A percentile compares a stretch with the other conserved stretches of the same genome.
Evolutionary conservation across 2,888 invertebrate species (phyloP).

Genomic region (Pomacea canaliculata): DNA sequence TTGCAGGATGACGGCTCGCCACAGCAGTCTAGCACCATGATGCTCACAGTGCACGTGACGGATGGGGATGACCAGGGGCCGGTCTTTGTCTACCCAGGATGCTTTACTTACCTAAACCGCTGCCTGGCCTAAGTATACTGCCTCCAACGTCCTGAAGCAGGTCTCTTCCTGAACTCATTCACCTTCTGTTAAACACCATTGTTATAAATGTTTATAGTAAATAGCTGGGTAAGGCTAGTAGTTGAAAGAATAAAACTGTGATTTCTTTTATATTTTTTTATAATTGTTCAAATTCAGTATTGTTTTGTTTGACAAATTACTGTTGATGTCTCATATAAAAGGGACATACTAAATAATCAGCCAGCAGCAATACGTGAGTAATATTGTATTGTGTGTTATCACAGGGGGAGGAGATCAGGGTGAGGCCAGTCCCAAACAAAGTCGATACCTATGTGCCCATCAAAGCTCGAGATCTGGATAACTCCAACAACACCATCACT

Average conservation of each 20-base stretch:
- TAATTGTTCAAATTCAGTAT: too few species aligned
- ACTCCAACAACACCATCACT: conserved; percentile 33
- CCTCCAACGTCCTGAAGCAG: conserved; percentile 29
- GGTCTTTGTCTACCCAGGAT: conserved; percentile 38
- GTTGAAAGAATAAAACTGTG: too few species aligned
- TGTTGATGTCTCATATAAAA: too few species aligned
- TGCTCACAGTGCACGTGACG: conserved; percentile 32
- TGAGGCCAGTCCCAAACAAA: conserved; percentile 33
- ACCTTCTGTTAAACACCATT: not conserved
- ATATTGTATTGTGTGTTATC: too few species aligned
- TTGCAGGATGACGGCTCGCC: conserved; percentile 24
- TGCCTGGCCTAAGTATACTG: conserved; percentile 41
- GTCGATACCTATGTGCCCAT: conserved; percentile 25
- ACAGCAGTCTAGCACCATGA: conserved; percentile 12
- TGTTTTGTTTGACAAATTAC: too few species aligned
- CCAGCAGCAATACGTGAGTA: too few species aligned
- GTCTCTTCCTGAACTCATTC: not conserved
- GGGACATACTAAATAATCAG: too few species aligned
- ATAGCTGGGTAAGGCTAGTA: too few species aligned
- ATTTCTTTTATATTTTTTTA: too few species aligned
- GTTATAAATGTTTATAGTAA: too few species aligned
- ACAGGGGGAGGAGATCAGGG: conserved; percentile 29
- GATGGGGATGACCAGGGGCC: conserved; percentile 48
- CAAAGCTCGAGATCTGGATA: conserved; percentile 44
- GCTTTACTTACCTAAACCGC: conserved; percentile 25